Evolutionary conservation across 2,888 invertebrate species (phyloP), one percentile per base, ranked within the genome.

Genomic region (Saturnia pavonia): DNA sequence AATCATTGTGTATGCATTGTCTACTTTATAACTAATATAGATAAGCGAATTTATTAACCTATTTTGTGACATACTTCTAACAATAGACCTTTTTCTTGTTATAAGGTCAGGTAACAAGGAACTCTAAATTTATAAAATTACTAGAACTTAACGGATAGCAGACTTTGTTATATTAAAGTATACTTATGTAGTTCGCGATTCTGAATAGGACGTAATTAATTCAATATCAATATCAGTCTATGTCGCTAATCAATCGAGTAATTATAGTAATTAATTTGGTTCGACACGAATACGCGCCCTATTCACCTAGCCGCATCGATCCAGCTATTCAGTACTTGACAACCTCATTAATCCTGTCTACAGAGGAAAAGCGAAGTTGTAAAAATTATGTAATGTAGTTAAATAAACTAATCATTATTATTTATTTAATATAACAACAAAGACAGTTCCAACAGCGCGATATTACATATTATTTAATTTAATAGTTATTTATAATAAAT

Each of bases 261-360:
- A 88, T 89, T 81, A 82, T 79, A 77, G 80, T 86, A 89, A 91
- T 91, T 91, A 91, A 89, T 91, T 90, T 80, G 77, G 84, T 86
- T 87, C 84, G 87, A 86, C 85, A 80, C 77, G 77, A 80, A 82
- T 81, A 78, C 79, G 78, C 70, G 51, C 51, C 69, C 72, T 65
- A 65, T 75, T 19, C 70, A 74, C 69, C 57, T 71, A 60, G 65
- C 27, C n/a, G 40, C 48, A 71, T 71, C 68, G 71, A 51, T 66
- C 54, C 42, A 54, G 43, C 54, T 68, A 69, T 68, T 68, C 54
- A 54, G 11, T 51, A 65, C 42, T 43, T 70, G 40, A 43, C 54
- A 68, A 51, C 54, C 51, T 51, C 48, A 68, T 68, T 63, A 68
- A 68, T 34, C 34, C 34, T 45, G 70, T 54, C 67, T 48, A 22